Evolutionary conservation across 2,888 invertebrate species (phyloP), one percentile per base, ranked within the genome.

Genomic region (Poecilus cupreus): DNA sequence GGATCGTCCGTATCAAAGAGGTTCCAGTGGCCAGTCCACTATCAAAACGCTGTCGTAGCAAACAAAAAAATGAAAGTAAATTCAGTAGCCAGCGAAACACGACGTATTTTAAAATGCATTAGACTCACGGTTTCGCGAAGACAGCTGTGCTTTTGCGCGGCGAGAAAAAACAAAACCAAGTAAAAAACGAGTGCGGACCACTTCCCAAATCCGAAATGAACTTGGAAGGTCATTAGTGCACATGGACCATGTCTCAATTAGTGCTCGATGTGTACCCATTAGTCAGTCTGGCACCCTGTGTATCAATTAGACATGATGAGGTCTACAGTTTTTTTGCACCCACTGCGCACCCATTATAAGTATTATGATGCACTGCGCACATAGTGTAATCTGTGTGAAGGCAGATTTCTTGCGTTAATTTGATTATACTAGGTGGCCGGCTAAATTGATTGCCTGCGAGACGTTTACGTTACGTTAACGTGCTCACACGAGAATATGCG

Each of bases 221-320:
- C 39, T 77, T 46, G 76, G 46, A 39, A 39, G 77, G 77, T 77
- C 77, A 77, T 77, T 77, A 77, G 77, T 57, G 43, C 60, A 57
- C 57, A 57, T 22, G 24, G 37, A 57, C 77, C 77, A 77, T 60
- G 77, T 77, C 77, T 77, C 77, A 77, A 77, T 77, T 77, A 77
- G 77, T 20, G 24, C 26, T 24, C 22, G 77, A 60, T 77, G 60
- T 60, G 77, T 18, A 22, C 77, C 77, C 64, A 77, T 77, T 77
- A 77, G 60, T 77, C 77, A 77, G 77, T 64, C 77, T 77, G 60
- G 77, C 77, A 77, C 77, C 77, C 77, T 24, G 77, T 64, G 64
- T 77, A 77, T 77, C 77, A 77, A 77, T 77, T 77, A 77, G 64
- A 77, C 64, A 60, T 77, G 60, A 77, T 77, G 77, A 77, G 77